These are phyloP conservation scores for Netelia fuscicornis DNA, from an alignment of 2,888 invertebrate genomes.

Conservation along the genomic window DNA sequence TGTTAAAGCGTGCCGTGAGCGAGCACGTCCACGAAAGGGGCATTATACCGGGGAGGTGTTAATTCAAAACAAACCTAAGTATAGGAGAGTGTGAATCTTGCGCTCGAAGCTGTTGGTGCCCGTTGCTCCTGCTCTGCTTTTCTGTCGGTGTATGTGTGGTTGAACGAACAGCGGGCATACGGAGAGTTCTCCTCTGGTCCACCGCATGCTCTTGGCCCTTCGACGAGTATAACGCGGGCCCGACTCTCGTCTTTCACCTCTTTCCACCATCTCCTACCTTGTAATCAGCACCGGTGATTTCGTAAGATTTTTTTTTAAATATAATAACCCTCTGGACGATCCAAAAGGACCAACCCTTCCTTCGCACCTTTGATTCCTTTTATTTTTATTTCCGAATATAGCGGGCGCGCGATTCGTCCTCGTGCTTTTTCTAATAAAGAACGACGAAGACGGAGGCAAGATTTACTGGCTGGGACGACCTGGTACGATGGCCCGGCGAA, in stretches of 20 bases:
- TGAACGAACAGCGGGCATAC: constrained; percentile 37
- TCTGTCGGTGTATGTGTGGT: constrained; percentile 36
- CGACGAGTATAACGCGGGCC: constrained; percentile 39
- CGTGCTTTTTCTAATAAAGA: constrained; percentile 47
- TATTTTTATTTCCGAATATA: constrained; percentile 51
- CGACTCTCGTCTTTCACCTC: constrained; percentile 51
- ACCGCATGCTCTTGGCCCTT: constrained; percentile 35
- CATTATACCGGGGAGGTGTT: constrained; percentile 76
- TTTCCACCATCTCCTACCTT: constrained; percentile 70
- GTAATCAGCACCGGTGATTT: constrained; percentile 79
- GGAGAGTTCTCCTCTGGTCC: constrained; percentile 61
- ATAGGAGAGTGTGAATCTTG: constrained; percentile 73
- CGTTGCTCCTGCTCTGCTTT: constrained; percentile 49
- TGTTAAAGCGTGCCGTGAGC: constrained; percentile 82
- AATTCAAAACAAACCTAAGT: constrained; percentile 82
- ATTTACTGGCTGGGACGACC: constrained; percentile 43
- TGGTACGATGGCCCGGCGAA: constrained; percentile 29
- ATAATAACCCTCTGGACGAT: constrained; percentile 70
- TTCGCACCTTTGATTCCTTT: constrained; percentile 73
- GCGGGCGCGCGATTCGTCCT: constrained; percentile 49
- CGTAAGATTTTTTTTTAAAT: constrained; percentile 65
- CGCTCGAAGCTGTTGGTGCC: constrained; percentile 66
- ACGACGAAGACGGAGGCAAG: constrained; percentile 3
- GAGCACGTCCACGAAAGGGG: constrained; percentile 61
- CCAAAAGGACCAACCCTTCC: constrained; percentile 69